These are phyloP conservation scores for Rynchops niger DNA, from an alignment of 2,113 vertebrate species.

Conservation along the genomic window DNA sequence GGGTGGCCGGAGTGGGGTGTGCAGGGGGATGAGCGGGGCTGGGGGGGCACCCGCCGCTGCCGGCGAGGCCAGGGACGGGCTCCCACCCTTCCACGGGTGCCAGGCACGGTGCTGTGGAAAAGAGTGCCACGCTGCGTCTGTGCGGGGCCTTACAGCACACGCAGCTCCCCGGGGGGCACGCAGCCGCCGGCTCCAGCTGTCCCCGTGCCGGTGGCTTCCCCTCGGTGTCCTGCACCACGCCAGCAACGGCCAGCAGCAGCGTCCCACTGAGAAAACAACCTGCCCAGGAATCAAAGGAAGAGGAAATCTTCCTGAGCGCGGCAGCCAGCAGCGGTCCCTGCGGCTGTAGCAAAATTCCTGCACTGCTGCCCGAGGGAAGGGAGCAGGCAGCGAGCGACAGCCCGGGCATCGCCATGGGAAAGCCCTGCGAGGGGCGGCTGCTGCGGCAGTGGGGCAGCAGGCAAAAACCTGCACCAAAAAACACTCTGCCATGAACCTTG, in stretches of 20 bases:
- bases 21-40: fast-evolving
- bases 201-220: fast-evolving
- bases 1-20: fast-evolving
- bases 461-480: not conserved
- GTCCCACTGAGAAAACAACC: not conserved
- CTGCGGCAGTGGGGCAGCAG: not conserved
- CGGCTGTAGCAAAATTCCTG: not conserved
- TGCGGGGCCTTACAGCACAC: not conserved
- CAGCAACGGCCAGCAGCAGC: not conserved
- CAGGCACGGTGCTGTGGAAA: not conserved
- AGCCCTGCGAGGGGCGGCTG: not conserved
- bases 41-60: not conserved
- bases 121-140: slow-evolving; percentile 24
- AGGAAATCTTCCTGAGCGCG: not conserved
- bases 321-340: not conserved
- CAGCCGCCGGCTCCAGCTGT: not conserved
- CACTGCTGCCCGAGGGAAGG: fast-evolving
- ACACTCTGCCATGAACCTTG: fast-evolving
- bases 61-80: fast-evolving
- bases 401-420: fast-evolving
- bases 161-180: not conserved
- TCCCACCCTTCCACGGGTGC: not conserved
- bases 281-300: not conserved
- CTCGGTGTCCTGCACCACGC: fast-evolving
- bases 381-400: fast-evolving